Evolutionary conservation across 2,797 vertebrate genomes (phyloP).

Genomic region (Euthynnus affinis): DNA sequence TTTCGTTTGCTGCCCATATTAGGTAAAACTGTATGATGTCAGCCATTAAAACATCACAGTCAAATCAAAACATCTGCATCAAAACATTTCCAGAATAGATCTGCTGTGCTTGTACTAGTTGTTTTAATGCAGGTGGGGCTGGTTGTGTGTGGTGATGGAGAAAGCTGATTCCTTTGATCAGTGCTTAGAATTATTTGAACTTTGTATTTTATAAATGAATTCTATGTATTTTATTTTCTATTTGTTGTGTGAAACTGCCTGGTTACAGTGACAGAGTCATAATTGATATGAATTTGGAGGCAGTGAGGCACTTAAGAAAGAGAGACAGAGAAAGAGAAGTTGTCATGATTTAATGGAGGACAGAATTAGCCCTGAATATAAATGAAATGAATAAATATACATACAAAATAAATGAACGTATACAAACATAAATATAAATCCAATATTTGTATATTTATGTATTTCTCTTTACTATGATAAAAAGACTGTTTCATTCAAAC

Average conservation of each 20-base stretch:
- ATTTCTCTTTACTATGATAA: slow-evolving; percentile 11
- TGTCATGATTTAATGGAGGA: slow-evolving; percentile 1
- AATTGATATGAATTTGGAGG: background rate
- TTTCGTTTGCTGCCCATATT: background rate
- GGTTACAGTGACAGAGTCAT: background rate
- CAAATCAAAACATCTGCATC: background rate
- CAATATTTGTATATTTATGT: slow-evolving; percentile 18
- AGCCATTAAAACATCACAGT: slow-evolving; percentile 8
- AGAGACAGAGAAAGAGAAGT: background rate
- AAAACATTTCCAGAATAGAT: background rate
- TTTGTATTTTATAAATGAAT: background rate
- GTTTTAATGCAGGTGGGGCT: background rate
- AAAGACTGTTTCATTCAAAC: background rate
- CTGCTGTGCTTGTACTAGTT: background rate
- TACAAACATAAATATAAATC: slow-evolving; percentile 8
- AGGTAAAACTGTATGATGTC: background rate
- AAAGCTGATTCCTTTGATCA: slow-evolving; percentile 13
- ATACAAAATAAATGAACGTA: slow-evolving; percentile 9
- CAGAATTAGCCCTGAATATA: background rate
- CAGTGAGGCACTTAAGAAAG: slow-evolving; percentile 14
- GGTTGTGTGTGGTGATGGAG: background rate
- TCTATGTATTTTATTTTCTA: slow-evolving; percentile 9
- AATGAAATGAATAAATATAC: background rate
- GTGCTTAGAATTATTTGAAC: background rate
- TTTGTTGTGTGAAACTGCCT: slow-evolving; percentile 14